Conservation (phyloP, 2,888 invertebrate species). For the Pinctada fucata region DNA sequence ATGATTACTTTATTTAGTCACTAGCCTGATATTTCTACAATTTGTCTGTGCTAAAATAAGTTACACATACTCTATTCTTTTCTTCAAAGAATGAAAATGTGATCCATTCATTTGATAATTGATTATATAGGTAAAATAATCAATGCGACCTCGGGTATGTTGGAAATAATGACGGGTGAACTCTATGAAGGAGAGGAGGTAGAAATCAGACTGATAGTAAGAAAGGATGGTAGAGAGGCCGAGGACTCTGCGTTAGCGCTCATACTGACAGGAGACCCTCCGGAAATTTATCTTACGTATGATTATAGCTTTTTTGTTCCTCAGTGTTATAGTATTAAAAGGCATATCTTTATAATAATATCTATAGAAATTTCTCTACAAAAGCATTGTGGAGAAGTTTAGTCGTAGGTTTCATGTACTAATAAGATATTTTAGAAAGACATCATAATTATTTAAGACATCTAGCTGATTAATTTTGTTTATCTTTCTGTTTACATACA, state of each 20-base stretch:
- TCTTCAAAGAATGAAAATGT: too few species aligned
- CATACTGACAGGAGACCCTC: conserved; percentile 43
- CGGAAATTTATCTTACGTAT: conserved; percentile 41
- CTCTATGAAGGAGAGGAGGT: conserved; percentile 46
- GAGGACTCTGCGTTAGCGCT: conserved; percentile 36
- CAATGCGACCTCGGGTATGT: conserved; percentile 38
- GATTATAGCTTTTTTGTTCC: neutral
- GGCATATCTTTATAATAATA: neutral
- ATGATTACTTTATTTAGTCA: too few species aligned
- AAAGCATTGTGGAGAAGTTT: neutral
- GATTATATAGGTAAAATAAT: conserved; percentile 25
- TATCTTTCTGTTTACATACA: too few species aligned
- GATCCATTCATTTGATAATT: too few species aligned
- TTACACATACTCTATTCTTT: too few species aligned
- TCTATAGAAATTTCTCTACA: neutral
- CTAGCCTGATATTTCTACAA: too few species aligned
- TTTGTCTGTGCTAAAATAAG: too few species aligned
- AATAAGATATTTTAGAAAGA: too few species aligned
- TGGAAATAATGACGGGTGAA: conserved; percentile 41
- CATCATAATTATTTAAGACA: too few species aligned
- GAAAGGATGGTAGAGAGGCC: conserved; percentile 35
- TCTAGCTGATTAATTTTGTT: too few species aligned
- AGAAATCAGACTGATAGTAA: conserved; percentile 38
- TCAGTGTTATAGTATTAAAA: neutral
- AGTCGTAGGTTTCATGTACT: too few species aligned